Evolutionary conservation across 2,797 vertebrate species (phyloP).

Genomic region (Muscicapa striata): DNA sequence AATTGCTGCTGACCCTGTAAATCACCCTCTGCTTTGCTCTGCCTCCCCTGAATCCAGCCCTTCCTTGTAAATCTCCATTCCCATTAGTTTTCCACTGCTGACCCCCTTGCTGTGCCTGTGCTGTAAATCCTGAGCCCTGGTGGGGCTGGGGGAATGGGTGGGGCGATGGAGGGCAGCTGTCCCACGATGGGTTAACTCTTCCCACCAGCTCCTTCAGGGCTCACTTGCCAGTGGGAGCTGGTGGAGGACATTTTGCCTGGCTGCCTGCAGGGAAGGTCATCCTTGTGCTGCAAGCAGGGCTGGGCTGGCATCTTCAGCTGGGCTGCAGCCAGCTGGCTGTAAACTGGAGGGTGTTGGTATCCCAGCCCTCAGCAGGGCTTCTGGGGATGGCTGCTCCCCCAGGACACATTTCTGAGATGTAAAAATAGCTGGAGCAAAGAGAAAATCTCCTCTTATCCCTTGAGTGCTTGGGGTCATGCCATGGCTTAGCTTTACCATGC

Average conservation of each 20-base stretch:
- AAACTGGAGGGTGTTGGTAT: neutral
- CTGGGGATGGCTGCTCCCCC: neutral
- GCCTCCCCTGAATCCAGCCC: neutral
- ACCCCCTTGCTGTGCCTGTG: neutral
- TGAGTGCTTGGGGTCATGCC: neutral
- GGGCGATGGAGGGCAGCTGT: neutral
- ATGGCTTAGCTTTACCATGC: fast-evolving
- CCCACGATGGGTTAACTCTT: neutral
- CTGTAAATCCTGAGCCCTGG: neutral
- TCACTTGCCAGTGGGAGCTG: neutral
- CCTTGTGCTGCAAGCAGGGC: neutral
- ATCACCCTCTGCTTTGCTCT: neutral
- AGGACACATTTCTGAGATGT: neutral
- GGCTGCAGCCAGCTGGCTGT: neutral
- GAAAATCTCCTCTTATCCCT: neutral
- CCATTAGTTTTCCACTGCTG: neutral
- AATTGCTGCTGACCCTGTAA: slow-evolving; percentile 42
- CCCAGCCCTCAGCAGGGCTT: neutral
- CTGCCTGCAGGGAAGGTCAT: slow-evolving; percentile 2
- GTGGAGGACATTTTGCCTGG: neutral
- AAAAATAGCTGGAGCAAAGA: neutral
- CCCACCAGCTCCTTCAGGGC: neutral
- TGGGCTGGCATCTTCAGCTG: neutral
- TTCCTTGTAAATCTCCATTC: slow-evolving; percentile 9
- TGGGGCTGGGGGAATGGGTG: neutral